Conservation (phyloP, 2,888 invertebrate genomes). For the Sinopyrophorus schimmeli region DNA sequence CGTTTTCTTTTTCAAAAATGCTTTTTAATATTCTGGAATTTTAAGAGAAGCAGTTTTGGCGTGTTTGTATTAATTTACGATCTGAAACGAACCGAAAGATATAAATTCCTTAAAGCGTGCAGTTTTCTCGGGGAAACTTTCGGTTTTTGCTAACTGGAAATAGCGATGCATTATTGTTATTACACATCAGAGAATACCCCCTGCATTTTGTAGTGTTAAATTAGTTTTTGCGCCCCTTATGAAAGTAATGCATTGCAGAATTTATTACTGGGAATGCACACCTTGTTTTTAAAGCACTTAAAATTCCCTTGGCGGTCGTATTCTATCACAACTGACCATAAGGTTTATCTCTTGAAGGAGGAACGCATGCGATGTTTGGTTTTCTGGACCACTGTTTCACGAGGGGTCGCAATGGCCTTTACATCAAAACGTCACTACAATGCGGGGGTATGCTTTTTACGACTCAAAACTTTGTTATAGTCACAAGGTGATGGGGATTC, state of each 20-base stretch:
- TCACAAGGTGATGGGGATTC: constrained; percentile 44
- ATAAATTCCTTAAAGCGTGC: background rate
- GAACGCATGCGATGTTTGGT: constrained; percentile 41
- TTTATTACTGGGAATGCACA: constrained; percentile 31
- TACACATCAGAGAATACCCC: constrained; percentile 9
- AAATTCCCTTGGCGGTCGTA: constrained; percentile 47
- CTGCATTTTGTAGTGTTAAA: constrained; percentile 13
- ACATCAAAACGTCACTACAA: constrained; percentile 48
- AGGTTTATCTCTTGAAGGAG: constrained; percentile 43
- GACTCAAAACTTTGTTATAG: constrained; percentile 43
- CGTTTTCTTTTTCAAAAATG: no score
- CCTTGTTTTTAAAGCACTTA: constrained; percentile 44
- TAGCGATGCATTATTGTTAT: constrained; percentile 8
- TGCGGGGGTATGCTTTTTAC: constrained; percentile 43
- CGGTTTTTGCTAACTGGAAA: background rate
- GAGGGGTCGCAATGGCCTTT: constrained; percentile 38
- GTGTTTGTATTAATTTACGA: no score
- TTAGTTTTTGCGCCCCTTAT: constrained; percentile 19
- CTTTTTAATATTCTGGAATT: no score
- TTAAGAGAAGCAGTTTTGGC: no score
- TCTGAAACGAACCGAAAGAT: background rate
- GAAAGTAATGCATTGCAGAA: constrained; percentile 21
- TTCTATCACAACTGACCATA: constrained; percentile 45
- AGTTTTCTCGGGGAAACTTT: background rate
- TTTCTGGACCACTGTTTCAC: constrained; percentile 42